Percentiles rank a stretch among this genome's conserved stretches.
phyloP scores from a whole-genome alignment of 2,888 invertebrate species.

The Dastarcus helophoroides region DNA sequence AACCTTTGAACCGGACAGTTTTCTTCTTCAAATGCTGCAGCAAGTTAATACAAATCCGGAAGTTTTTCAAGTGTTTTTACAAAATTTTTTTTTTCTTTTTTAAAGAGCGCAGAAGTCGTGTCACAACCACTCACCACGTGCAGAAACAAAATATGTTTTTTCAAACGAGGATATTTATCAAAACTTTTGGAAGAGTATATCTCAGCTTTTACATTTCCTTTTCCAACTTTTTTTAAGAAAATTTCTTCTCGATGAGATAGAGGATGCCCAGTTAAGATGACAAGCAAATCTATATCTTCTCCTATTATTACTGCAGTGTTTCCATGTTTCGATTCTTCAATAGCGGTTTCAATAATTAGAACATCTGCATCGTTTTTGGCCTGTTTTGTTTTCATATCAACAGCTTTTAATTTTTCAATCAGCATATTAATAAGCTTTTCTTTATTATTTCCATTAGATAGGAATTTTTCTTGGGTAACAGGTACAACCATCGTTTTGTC shows the following conservation, averaged over 20 bases:
- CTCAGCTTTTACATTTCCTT: conserved; percentile 27
- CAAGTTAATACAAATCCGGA: too few relatives aligned
- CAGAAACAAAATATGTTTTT: too few relatives aligned
- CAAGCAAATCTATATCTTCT: conserved; percentile 30
- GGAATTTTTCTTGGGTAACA: conserved; percentile 21
- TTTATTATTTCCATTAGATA: conserved; percentile 20
- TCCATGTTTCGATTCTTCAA: conserved; percentile 20
- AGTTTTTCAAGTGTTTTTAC: too few relatives aligned
- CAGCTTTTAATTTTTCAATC: conserved; percentile 26
- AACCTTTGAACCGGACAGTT: too few relatives aligned
- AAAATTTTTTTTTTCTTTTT: too few relatives aligned
- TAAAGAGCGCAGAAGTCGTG: too few relatives aligned
- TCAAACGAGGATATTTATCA: too few relatives aligned
- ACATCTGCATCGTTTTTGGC: conserved; percentile 30
- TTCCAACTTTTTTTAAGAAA: conserved; percentile 29
- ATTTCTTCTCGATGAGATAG: conserved; percentile 20
- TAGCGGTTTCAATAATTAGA: conserved; percentile 29
- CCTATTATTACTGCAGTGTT: conserved; percentile 25
- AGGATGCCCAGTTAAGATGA: conserved; percentile 29
- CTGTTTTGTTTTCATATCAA: conserved; percentile 29
- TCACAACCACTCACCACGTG: too few relatives aligned
- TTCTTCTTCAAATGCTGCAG: too few relatives aligned
- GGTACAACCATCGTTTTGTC: conserved; percentile 25
- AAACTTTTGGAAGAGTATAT: conserved; percentile 28
- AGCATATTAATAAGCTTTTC: conserved; percentile 24